Evolutionary conservation across 2,888 invertebrate species (phyloP), one percentile per base, ranked within the genome.

Genomic region (Steinernema hermaphroditum): DNA sequence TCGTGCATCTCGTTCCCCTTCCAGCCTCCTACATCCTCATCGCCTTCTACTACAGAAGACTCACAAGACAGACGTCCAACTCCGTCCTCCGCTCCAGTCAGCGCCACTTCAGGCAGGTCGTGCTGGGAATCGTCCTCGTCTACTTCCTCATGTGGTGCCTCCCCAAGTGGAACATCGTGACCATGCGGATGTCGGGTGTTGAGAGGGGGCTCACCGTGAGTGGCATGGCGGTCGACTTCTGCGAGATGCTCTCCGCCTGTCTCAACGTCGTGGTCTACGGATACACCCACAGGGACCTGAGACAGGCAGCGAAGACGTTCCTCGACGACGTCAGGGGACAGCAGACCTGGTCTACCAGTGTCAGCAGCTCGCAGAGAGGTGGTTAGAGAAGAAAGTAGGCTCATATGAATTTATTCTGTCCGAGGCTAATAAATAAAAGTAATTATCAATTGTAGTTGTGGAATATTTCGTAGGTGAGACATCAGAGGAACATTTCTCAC

Each of bases 231-330:
- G 62, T 62, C 2, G 29, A 27, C 29, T 32, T 62, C 32, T 29
- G 27, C 32, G 16, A 62, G 16, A 1, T 27, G 32, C 16, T 62
- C 32, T 32, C 32, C 32, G 32, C 62, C 32, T 62, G 32, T 16
- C 16, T 62, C 16, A 62, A 62, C 62, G 34, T 62, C 34, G 62
- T 62, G 32, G 29, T 62, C 32, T 62, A 62, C 62, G 62, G 29
- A 16, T 62, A 14, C 16, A 62, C 29, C 2, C 62, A 62, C 27
- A 29, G 62, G 27, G 32, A 62, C 29, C 62, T 62, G 32, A 29
- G 29, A 32, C 16, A 62, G 4, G 62, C 27, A 32, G n/a, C 16
- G 24, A 54, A 54, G 54, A 22, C 54, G 2, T 54, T 54, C 54
- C 12, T 37, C 6, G 12, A 37, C 6, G 6, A 37, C 37, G 37